Percentiles rank a stretch among this genome's conserved stretches.
Evolutionary conservation across 2,888 invertebrate species (phyloP).

Genomic region (Allacma fusca): DNA sequence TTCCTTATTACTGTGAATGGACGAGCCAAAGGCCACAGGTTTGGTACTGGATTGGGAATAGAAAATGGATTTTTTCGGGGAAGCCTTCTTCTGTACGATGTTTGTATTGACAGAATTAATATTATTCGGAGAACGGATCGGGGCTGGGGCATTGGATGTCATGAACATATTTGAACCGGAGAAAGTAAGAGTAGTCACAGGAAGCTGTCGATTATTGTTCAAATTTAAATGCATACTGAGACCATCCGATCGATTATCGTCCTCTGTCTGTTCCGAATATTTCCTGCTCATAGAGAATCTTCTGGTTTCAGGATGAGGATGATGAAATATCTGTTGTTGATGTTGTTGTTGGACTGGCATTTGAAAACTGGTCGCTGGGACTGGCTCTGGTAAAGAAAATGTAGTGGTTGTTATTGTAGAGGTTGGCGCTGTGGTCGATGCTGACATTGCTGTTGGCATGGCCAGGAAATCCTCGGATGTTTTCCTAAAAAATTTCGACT

Average conservation of each 20-base stretch:
- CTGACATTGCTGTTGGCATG: background rate
- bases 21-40: conserved; percentile 40
- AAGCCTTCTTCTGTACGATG: conserved; percentile 28
- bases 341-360: conserved; percentile 14
- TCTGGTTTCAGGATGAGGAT: conserved; percentile 45
- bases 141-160: conserved; percentile 39
- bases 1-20: conserved; percentile 46
- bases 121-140: conserved; percentile 43
- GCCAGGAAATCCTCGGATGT: conserved; percentile 34
- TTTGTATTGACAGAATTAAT: conserved; percentile 19
- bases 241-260: conserved; percentile 10
- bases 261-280: conserved; percentile 38
- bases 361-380: background rate
- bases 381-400: background rate
- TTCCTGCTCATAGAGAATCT: conserved; percentile 52
- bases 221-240: conserved; percentile 30
- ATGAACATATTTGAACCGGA: conserved; percentile 47
- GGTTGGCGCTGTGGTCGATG: background rate
- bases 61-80: conserved; percentile 42
- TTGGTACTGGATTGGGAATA: conserved; percentile 32
- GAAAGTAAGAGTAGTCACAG: conserved; percentile 59
- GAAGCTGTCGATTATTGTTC: conserved; percentile 47
- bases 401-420: conserved; percentile 1
- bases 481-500: conserved; percentile 44
- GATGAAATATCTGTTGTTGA: conserved; percentile 11